phyloP scores from a whole-genome alignment of 2,797 vertebrate species.

The Hypotaenidia philippensis region DNA sequence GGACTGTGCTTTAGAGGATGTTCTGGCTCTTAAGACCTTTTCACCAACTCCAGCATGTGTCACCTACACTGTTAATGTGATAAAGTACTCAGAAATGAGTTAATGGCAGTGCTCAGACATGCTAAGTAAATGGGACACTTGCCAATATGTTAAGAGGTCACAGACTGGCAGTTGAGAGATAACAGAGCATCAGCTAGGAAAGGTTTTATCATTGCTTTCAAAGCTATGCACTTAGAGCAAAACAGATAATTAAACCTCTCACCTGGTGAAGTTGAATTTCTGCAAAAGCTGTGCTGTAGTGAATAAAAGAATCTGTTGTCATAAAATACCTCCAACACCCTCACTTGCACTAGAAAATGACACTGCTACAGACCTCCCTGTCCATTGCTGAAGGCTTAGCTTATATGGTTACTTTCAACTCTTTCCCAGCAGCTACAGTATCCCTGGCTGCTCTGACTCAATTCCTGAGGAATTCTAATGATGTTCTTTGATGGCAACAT shows the following conservation, averaged over 20 bases:
- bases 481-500: neutral
- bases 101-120: neutral
- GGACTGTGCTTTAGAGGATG: neutral
- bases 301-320: neutral
- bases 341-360: neutral
- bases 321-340: neutral
- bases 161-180: neutral
- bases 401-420: neutral
- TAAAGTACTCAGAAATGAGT: slow-evolving; percentile 13
- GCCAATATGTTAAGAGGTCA: neutral
- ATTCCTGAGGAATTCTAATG: neutral
- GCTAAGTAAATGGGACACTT: neutral
- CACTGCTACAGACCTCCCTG: neutral
- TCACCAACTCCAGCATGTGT: neutral
- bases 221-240: neutral
- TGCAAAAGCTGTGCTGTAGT: neutral
- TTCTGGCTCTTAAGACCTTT: neutral
- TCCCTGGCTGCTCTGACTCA: neutral
- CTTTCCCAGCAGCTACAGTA: neutral
- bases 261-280: neutral
- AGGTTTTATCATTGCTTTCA: neutral
- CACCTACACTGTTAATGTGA: neutral
- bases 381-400: neutral
- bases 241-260: neutral
- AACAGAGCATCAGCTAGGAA: neutral